Percentiles rank a stretch among this genome's conserved stretches.
phyloP scores from a whole-genome alignment of 2,113 vertebrate genomes.

The Megaleporinus macrocephalus region DNA sequence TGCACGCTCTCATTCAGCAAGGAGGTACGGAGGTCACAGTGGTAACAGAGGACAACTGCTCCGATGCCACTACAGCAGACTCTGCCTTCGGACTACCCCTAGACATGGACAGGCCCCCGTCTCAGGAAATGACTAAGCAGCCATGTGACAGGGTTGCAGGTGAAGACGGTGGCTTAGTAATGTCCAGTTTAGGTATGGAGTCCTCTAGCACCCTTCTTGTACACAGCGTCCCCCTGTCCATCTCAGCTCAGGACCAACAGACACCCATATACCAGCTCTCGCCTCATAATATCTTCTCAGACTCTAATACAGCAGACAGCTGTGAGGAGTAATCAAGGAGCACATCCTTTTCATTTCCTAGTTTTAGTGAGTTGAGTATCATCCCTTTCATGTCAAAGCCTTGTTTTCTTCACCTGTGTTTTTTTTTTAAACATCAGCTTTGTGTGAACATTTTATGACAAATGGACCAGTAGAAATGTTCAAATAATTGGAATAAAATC shows the following conservation, averaged over 20 bases:
- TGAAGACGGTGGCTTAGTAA: slow-evolving; percentile 56
- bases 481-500: too few relatives aligned
- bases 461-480: too few relatives aligned
- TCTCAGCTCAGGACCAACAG: slow-evolving; percentile 61
- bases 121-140: slow-evolving; percentile 77
- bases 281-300: slow-evolving; percentile 70
- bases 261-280: slow-evolving; percentile 64
- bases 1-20: slow-evolving; percentile 91
- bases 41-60: slow-evolving; percentile 81
- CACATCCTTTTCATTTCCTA: background rate
- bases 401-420: background rate
- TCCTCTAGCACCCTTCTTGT: slow-evolving; percentile 70
- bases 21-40: slow-evolving; percentile 89
- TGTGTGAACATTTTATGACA: background rate
- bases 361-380: background rate
- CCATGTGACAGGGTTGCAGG: slow-evolving; percentile 4
- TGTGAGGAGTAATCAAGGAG: slow-evolving; percentile 55
- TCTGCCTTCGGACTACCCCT: slow-evolving; percentile 50
- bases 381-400: background rate
- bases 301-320: slow-evolving; percentile 60
- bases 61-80: slow-evolving; percentile 57
- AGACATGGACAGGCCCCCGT: slow-evolving; percentile 56
- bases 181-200: slow-evolving; percentile 68
- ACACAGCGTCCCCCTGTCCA: slow-evolving; percentile 73
- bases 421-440: background rate